phyloP scores from a whole-genome alignment of 1,140 invertebrate genomes.

The Habropoda laboriosa region DNA sequence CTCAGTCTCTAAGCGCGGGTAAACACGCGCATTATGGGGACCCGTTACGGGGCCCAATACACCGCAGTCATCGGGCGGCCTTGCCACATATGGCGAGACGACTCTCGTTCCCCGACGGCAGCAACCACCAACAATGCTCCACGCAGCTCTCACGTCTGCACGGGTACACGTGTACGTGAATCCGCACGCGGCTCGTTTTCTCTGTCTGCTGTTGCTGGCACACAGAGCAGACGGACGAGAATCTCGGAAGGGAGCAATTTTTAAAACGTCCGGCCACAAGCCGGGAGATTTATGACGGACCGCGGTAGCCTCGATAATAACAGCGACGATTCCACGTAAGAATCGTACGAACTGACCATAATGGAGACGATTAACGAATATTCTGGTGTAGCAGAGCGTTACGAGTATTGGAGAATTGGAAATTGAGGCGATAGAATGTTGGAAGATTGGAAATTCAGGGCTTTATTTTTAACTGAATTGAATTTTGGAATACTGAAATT shows the following conservation, averaged over 20 bases:
- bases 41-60: constrained; percentile 68
- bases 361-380: constrained; percentile 7
- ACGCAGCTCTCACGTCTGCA: too few species aligned
- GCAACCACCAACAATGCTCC: constrained; percentile 47
- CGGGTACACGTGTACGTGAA: too few species aligned
- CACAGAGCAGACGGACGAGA: constrained; percentile 1
- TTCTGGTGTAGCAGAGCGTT: too few species aligned
- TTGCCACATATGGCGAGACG: constrained; percentile 77
- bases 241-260: constrained; percentile 60
- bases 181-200: constrained; percentile 7
- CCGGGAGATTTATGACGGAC: constrained; percentile 54
- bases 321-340: constrained; percentile 47
- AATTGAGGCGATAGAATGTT: too few species aligned
- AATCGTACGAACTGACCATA: constrained; percentile 36
- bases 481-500: too few species aligned
- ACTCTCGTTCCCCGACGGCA: constrained; percentile 63
- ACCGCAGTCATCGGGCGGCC: constrained; percentile 69
- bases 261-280: constrained; percentile 47
- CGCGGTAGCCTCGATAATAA: constrained; percentile 62
- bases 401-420: too few species aligned
- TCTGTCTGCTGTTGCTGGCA: neutral
- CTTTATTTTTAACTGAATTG: too few species aligned
- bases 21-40: constrained; percentile 52
- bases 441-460: too few species aligned
- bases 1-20: constrained; percentile 5